Percentiles rank a stretch among this genome's conserved stretches.
phyloP scores from a whole-genome alignment of 2,888 invertebrate species.

The Julus scanicus region DNA sequence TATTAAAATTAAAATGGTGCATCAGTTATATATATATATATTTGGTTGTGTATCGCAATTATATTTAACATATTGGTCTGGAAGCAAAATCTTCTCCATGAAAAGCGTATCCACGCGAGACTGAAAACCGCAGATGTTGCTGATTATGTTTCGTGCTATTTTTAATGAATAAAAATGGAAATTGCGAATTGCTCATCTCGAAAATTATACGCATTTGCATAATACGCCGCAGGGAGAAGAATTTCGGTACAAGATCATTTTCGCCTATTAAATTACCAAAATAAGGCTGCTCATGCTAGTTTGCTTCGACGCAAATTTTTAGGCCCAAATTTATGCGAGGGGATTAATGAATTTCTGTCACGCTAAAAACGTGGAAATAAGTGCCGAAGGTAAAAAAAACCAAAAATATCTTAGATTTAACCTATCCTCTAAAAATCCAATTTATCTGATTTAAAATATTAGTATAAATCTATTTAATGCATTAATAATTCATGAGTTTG shows the following conservation, averaged over 20 bases:
- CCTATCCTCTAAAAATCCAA: no score
- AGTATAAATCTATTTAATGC: no score
- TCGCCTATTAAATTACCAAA: neutral
- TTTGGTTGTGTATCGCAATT: neutral
- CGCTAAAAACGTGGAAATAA: neutral
- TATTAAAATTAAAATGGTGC: neutral
- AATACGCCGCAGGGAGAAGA: neutral
- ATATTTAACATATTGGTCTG: neutral
- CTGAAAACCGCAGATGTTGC: conserved; percentile 28
- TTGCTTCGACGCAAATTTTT: neutral
- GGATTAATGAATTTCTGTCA: neutral
- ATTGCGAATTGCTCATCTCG: conserved; percentile 10
- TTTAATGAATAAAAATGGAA: conserved; percentile 33
- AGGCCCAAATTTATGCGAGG: neutral
- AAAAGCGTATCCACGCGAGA: neutral
- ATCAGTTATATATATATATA: neutral
- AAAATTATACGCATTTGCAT: neutral
- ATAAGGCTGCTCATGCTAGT: neutral
- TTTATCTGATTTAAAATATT: no score
- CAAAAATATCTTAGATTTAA: no score
- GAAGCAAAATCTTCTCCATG: neutral
- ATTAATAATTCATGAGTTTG: no score
- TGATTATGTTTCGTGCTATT: conserved; percentile 33
- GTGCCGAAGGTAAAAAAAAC: neutral
- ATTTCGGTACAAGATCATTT: conserved; percentile 12